phyloP scores from a whole-genome alignment of 2,113 vertebrate species.

The Suricata suricatta region DNA sequence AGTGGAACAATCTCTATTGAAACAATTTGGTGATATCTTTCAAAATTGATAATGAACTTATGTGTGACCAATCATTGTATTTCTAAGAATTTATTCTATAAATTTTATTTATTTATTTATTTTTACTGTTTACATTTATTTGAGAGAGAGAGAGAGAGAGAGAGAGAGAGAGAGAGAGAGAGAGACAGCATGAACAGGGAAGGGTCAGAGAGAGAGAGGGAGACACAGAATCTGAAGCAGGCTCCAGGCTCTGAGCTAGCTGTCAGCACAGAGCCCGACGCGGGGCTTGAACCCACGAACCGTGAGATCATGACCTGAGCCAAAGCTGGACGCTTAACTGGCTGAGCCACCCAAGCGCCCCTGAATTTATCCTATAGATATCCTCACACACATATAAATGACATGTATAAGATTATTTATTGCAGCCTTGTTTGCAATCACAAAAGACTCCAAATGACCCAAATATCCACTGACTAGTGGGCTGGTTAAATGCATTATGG shows the following conservation, averaged over 20 bases:
- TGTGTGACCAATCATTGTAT: background rate
- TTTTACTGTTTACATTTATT: no score
- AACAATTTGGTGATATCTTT: background rate
- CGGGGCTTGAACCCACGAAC: no score
- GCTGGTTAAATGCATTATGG: background rate
- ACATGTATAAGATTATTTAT: background rate
- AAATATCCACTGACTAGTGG: background rate
- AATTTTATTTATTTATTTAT: background rate
- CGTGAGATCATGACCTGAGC: no score
- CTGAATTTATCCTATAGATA: background rate
- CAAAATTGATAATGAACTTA: conserved; percentile 15
- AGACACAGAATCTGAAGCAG: no score
- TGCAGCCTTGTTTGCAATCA: background rate
- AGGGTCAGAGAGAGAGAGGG: no score
- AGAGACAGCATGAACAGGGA: no score
- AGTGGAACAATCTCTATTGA: background rate
- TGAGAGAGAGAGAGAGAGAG: no score
- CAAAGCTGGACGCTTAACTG: no score
- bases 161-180: no score
- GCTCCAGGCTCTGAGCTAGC: no score
- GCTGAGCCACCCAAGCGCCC: no score
- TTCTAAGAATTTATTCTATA: background rate
- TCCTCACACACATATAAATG: background rate
- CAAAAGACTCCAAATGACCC: background rate
- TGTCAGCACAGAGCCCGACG: no score